phyloP scores from a whole-genome alignment of 2,888 invertebrate genomes.

The Gastracanthus pulcherrimus region DNA sequence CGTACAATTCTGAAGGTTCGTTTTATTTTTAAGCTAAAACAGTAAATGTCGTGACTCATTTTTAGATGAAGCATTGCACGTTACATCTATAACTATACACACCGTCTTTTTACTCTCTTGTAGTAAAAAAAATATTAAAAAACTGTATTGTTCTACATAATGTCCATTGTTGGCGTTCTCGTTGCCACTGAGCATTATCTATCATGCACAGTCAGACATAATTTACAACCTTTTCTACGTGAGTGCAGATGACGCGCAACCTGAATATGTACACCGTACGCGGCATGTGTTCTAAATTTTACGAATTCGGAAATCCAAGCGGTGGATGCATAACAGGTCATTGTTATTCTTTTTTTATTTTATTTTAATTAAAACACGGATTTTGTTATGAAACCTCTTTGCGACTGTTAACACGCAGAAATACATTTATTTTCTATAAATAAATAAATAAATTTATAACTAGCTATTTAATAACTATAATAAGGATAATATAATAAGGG shows the following conservation, averaged over 20 bases:
- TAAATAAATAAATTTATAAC: too few relatives aligned
- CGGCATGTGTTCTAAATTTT: not conserved
- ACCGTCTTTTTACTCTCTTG: not conserved
- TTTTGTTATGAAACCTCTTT: not conserved
- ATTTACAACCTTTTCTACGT: slow-evolving; percentile 6
- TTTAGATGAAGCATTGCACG: not conserved
- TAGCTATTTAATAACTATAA: too few relatives aligned
- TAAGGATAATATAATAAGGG: too few relatives aligned
- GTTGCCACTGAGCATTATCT: slow-evolving; percentile 10
- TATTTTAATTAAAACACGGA: not conserved
- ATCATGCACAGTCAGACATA: slow-evolving; percentile 24
- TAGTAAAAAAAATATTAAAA: not conserved
- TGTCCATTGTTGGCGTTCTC: slow-evolving; percentile 13
- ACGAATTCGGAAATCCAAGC: not conserved
- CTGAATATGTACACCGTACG: not conserved
- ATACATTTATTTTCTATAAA: too few relatives aligned
- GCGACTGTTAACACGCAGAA: not conserved
- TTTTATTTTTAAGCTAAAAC: not conserved
- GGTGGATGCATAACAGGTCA: not conserved
- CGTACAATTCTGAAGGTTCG: not conserved
- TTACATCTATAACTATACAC: not conserved
- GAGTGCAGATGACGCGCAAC: slow-evolving; percentile 34
- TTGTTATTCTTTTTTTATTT: not conserved
- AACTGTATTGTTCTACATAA: slow-evolving; percentile 8
- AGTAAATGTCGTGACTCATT: not conserved